phyloP scores from a whole-genome alignment of 35 echinoderm and acorn worm genomes.

The Apostichopus parvimensis region DNA sequence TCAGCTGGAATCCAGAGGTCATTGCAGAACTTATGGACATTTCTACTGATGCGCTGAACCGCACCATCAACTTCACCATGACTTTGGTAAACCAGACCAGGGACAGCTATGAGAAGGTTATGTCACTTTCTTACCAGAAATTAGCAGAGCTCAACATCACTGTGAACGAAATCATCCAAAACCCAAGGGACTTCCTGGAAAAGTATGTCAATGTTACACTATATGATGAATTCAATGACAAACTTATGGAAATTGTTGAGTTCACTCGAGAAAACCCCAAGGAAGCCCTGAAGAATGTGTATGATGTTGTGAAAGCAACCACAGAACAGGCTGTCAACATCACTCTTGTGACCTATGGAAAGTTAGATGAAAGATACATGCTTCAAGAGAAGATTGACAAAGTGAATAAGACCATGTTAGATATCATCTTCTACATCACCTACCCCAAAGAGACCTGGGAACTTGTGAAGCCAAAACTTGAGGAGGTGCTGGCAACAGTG shows the following conservation, averaged over 20 bases:
- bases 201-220: slow-evolving; percentile 49
- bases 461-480: slow-evolving; percentile 35
- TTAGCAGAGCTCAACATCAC: slow-evolving; percentile 3
- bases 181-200: slow-evolving; percentile 62
- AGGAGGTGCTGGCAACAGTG: neutral
- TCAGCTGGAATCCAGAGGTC: slow-evolving; percentile 95
- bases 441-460: slow-evolving; percentile 50
- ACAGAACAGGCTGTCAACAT: slow-evolving; percentile 15
- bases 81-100: slow-evolving; percentile 57
- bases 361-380: slow-evolving; percentile 34
- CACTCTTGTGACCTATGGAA: slow-evolving; percentile 20
- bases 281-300: slow-evolving; percentile 52
- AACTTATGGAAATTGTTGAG: slow-evolving; percentile 30
- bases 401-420: slow-evolving; percentile 42
- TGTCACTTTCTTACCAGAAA: neutral
- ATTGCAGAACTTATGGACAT: slow-evolving; percentile 73
- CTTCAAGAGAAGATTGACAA: slow-evolving; percentile 61
- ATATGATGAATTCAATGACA: slow-evolving; percentile 52
- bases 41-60: slow-evolving; percentile 55
- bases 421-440: slow-evolving; percentile 46
- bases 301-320: slow-evolving; percentile 46
- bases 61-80: slow-evolving; percentile 66
- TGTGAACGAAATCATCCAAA: slow-evolving; percentile 55
- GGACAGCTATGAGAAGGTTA: neutral
- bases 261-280: slow-evolving; percentile 46